Base-by-base conservation (phyloP, 2,888 invertebrate species). In the Endomychus coccineus region DNA sequence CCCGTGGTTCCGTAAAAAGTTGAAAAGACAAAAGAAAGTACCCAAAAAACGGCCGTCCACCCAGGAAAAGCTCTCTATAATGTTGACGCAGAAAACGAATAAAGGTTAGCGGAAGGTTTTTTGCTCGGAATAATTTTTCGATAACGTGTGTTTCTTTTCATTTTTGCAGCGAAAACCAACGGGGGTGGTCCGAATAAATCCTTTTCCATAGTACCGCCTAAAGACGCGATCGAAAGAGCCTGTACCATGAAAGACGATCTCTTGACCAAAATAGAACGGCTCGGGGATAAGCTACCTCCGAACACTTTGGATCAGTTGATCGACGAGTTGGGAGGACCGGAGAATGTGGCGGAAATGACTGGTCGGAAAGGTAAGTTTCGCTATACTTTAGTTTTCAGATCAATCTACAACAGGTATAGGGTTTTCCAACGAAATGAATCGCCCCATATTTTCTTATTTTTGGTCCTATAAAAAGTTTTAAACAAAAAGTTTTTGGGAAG, bases 311-410 rank as follows among this genome's bases (percentile, higher is more conserved):
- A 99, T 73, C 95, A 98, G 64, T 74, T 98, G 7, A 97, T 99
- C 45, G 97, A 99, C 67, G 92, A 95, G 61, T 75, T 98, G 6
- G 98, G 98, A 29, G 98, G 98, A 1, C 89, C 96, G 0, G 92
- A 95, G 51, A 89, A 90, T 67, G 98, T 98, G 0, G 97, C 98
- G 0, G 97, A 98, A 79, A 98, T 98, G 98, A 98, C 98, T 0
- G 98, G 98, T 0, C 77, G 97, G 34, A 92, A 95, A 56, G 95
- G 95, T 46, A 27, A 23, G 39, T 4, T n/a, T n/a, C n/a, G n/a
- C n/a, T n/a, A n/a, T n/a, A n/a, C n/a, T n/a, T n/a, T n/a, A n/a
- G n/a, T n/a, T n/a, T n/a, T n/a, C n/a, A n/a, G n/a, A n/a, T n/a
- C n/a, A n/a, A n/a, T n/a, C n/a, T n/a, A n/a, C n/a, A n/a, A n/a